These are phyloP conservation scores for Ameiurus melas DNA, from an alignment of 2,113 vertebrate genomes.

Conservation along the genomic window DNA sequence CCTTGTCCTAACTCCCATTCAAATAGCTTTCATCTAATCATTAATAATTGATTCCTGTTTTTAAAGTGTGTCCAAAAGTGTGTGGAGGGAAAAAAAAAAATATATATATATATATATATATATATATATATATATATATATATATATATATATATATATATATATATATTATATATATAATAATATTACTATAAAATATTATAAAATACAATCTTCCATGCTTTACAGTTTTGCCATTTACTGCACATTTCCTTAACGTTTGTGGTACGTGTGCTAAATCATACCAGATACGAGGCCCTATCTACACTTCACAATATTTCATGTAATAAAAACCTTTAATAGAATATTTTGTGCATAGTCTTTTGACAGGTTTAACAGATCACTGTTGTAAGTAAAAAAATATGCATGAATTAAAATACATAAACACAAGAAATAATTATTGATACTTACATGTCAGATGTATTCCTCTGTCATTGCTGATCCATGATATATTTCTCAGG, in stretches of 20 bases:
- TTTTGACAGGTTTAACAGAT: background rate
- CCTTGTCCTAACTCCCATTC: background rate
- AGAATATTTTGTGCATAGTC: background rate
- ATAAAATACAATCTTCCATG: background rate
- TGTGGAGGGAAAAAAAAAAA: no score
- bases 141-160: background rate
- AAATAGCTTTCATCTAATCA: constrained; percentile 1
- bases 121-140: no score
- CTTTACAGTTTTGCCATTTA: background rate
- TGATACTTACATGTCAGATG: constrained; percentile 35
- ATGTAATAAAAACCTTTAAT: background rate
- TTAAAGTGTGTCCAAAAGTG: background rate
- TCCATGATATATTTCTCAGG: constrained; percentile 35
- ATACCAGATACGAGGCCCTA: background rate
- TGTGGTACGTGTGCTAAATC: background rate
- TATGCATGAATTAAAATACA: background rate
- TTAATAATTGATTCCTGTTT: background rate
- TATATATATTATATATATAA: no score
- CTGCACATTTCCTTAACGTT: background rate
- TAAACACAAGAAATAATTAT: background rate
- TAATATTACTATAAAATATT: no score
- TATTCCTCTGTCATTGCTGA: constrained; percentile 6
- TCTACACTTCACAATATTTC: background rate
- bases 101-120: no score
- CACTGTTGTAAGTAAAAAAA: background rate